These are phyloP conservation scores for Ooceraea biroi DNA, from an alignment of 1,140 invertebrate species.

Conservation along the genomic window DNA sequence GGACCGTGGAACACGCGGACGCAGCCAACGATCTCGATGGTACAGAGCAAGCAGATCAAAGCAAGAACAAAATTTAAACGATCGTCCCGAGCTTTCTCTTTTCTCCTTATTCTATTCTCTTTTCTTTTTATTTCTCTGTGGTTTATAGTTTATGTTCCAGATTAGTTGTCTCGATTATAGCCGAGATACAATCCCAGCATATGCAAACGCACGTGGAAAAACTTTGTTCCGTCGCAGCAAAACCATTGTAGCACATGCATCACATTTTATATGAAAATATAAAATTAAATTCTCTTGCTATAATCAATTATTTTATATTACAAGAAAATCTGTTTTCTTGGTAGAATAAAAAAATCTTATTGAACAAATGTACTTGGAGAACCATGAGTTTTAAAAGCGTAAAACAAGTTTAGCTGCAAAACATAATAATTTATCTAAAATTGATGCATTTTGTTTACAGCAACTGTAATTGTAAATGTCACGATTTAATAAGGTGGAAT, in stretches of 20 bases:
- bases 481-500: neutral
- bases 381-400: neutral
- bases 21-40: conserved; percentile 86
- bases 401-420: too few relatives aligned
- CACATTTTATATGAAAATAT: too few relatives aligned
- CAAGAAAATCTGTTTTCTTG: neutral
- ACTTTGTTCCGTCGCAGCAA: neutral
- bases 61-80: conserved; percentile 55
- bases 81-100: conserved; percentile 36
- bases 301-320: neutral
- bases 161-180: conserved; percentile 59
- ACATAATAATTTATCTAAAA: too few relatives aligned
- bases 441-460: neutral
- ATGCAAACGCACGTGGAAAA: conserved; percentile 4
- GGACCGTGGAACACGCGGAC: conserved; percentile 82
- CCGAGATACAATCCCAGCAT: conserved; percentile 24
- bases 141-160: conserved; percentile 65
- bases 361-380: neutral
- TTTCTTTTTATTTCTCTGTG: neutral
- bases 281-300: too few relatives aligned
- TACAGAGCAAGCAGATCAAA: conserved; percentile 77
- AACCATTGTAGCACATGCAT: neutral
- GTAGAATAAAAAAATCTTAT: too few relatives aligned
- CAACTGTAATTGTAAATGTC: neutral
- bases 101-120: neutral